A percentile compares a stretch with the other conserved stretches of the same genome.
phyloP scores from a whole-genome alignment of 2,888 invertebrate species.

The Mythimna impura region DNA sequence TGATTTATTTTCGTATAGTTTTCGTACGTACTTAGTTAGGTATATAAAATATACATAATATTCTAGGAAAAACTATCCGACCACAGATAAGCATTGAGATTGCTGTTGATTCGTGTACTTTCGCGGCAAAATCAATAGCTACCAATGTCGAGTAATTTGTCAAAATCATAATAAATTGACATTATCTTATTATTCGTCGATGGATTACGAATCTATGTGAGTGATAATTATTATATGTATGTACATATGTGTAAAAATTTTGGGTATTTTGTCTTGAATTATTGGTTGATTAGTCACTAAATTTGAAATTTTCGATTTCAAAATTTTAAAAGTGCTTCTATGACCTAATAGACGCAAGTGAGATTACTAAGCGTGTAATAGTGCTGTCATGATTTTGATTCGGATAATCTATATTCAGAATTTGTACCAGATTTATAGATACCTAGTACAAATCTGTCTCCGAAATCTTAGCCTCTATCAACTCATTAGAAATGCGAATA shows the following conservation, averaged over 20 bases:
- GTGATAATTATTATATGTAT: constrained; percentile 10
- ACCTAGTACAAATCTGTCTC: too few species aligned
- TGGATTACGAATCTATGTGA: constrained; percentile 24
- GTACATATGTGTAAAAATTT: constrained; percentile 1
- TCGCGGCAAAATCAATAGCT: constrained; percentile 36
- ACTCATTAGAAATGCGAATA: too few species aligned
- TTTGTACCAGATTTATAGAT: too few species aligned
- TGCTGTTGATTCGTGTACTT: constrained; percentile 2
- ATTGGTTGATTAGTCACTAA: constrained; percentile 21
- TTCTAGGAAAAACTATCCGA: constrained; percentile 9
- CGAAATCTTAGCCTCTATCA: too few species aligned
- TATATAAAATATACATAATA: not conserved
- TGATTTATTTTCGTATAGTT: not conserved
- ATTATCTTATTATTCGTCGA: constrained; percentile 33
- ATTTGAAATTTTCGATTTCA: not conserved
- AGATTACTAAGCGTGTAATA: not conserved
- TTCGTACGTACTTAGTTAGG: not conserved
- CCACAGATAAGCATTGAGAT: constrained; percentile 17
- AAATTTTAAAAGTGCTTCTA: not conserved
- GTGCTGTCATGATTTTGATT: not conserved
- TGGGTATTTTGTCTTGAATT: constrained; percentile 7
- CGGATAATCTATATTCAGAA: too few species aligned
- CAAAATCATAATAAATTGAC: constrained; percentile 46
- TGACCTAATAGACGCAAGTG: not conserved
- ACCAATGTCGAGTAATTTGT: constrained; percentile 27